phyloP scores from a whole-genome alignment of 2,797 vertebrate genomes.

The Morelia viridis region DNA sequence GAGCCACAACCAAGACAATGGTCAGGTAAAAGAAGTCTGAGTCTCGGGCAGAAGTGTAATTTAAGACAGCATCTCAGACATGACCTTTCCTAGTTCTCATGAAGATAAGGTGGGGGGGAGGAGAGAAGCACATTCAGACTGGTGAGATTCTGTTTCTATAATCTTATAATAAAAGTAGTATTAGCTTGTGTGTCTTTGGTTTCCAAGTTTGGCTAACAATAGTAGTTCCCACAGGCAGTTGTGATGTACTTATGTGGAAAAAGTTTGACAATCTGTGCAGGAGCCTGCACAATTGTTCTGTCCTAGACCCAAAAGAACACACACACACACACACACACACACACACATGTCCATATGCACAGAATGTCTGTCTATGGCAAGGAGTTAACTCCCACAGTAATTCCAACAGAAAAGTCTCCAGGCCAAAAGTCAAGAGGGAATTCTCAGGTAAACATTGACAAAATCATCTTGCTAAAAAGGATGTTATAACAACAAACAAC shows the following conservation, averaged over 20 bases:
- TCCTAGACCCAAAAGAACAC: neutral
- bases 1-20: neutral
- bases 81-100: neutral
- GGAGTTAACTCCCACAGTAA: neutral
- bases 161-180: neutral
- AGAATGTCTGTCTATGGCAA: neutral
- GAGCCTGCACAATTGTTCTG: neutral
- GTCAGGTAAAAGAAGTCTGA: neutral
- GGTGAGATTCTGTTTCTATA: neutral
- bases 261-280: neutral
- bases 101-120: neutral
- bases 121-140: neutral
- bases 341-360: neutral
- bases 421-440: neutral
- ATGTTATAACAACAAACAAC: neutral
- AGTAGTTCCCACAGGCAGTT: neutral
- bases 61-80: neutral
- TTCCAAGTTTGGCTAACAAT: neutral
- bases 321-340: neutral
- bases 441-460: neutral
- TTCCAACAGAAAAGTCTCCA: neutral
- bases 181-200: neutral
- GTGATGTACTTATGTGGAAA: neutral
- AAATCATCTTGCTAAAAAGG: neutral
- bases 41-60: neutral